phyloP scores from a whole-genome alignment of 2,113 vertebrate genomes.

The Rhinopomastus cyanomelas region DNA sequence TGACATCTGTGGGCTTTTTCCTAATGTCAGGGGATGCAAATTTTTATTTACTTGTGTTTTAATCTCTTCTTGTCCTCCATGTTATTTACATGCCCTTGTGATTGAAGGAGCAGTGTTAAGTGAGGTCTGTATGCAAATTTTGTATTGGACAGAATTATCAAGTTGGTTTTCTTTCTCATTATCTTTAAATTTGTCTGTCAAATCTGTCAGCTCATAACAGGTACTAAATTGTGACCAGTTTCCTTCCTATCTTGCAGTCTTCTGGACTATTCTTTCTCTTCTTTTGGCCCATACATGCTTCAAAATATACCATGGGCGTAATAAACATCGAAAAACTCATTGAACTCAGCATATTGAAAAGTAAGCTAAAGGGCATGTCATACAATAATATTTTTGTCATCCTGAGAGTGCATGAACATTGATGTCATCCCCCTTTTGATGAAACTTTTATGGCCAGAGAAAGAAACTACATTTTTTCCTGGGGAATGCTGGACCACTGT shows the following conservation, averaged over 20 bases:
- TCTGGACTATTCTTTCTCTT: background rate
- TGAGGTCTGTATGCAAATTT: background rate
- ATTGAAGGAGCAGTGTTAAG: background rate
- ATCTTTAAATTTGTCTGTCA: background rate
- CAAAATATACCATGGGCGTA: background rate
- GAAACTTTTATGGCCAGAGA: background rate
- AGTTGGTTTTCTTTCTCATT: background rate
- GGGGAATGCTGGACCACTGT: background rate
- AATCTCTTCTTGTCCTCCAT: background rate
- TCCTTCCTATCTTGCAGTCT: background rate
- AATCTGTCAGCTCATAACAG: background rate
- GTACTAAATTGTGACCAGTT: background rate
- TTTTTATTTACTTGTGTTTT: slow-evolving; percentile 31
- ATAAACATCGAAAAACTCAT: background rate
- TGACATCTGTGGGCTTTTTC: background rate
- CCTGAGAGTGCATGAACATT: background rate
- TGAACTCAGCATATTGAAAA: background rate
- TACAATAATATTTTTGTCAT: background rate
- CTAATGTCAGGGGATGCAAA: slow-evolving; percentile 64
- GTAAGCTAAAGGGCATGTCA: background rate
- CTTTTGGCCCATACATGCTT: background rate
- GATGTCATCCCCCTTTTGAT: background rate
- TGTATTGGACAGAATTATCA: background rate
- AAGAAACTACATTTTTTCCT: background rate
- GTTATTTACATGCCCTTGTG: background rate